Conservation (phyloP, 1,140 invertebrate genomes). For the Drosophila asahinai region DNA sequence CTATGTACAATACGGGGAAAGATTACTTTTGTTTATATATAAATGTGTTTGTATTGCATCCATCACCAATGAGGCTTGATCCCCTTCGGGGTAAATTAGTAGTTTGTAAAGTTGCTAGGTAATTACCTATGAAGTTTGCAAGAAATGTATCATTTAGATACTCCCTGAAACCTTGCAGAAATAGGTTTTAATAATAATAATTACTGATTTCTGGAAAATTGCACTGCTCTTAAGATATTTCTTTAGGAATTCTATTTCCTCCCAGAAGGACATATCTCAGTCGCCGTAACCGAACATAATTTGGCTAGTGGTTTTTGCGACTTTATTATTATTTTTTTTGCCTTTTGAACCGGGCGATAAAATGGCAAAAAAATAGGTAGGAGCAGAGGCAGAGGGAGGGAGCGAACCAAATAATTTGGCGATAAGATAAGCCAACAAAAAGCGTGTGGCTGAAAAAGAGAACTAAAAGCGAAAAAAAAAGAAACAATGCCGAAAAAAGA, state of each 20-base stretch:
- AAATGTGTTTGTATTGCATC: background rate
- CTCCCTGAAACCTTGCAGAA: background rate
- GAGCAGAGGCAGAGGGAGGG: constrained; percentile 7
- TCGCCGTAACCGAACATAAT: constrained; percentile 19
- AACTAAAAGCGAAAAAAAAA: background rate
- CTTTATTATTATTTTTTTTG: constrained; percentile 56
- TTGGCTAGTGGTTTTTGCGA: constrained; percentile 44
- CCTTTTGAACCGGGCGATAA: constrained; percentile 71
- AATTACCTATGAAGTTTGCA: background rate
- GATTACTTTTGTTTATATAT: constrained; percentile 33
- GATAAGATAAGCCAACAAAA: constrained; percentile 74
- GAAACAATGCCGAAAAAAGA: constrained; percentile 21
- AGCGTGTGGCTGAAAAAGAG: constrained; percentile 37
- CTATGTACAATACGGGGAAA: background rate
- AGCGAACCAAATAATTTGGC: constrained; percentile 41
- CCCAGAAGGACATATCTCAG: constrained; percentile 8
- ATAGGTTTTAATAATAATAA: background rate
- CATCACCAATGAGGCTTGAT: background rate
- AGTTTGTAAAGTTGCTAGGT: background rate
- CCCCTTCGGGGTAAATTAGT: background rate
- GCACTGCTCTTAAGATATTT: background rate
- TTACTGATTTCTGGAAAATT: background rate
- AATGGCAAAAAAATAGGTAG: constrained; percentile 39
- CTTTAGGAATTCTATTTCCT: too few relatives aligned
- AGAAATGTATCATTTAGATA: too few relatives aligned